Base-by-base conservation (phyloP, 2,888 invertebrate species). In the Eurytoma californica region DNA sequence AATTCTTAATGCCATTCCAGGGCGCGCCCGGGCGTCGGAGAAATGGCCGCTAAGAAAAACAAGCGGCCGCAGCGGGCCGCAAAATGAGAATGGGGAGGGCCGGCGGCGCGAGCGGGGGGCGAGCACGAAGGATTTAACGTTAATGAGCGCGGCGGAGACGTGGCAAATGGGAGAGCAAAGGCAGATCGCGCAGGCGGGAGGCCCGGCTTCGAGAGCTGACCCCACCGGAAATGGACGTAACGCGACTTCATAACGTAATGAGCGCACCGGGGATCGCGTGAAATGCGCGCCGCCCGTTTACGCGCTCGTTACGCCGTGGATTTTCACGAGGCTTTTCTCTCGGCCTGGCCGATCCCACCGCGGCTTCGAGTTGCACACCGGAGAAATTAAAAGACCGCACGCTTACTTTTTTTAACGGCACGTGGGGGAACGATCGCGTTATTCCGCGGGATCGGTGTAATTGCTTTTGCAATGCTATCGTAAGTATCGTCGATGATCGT, bases 171-270 rank as follows among this genome's bases (percentile, higher is more conserved):
- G 24, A 47, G 24, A 51, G 24, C 55, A 30, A 13, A 39, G 16
- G 65, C 65, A 18, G 16, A 18, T 39, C n/a, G 18, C 18, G 9
- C n/a, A 18, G n/a, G 39, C 60, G 49, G 7, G 18, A 18, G 20
- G 66, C 49, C 13, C 49, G 18, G 3, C 3, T 57, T 12, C 20
- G 57, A 13, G n/a, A 12, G 57, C 39, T 20, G 12, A 9, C n/a
- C 20, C 20, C 12, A 20, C 53, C 14, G 14, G 5, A 61, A 30
- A 61, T 61, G 30, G 16, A n/a, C 60, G n/a, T 4, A 2, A 5
- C 12, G 30, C n/a, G 30, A 53, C 53, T 53, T 82, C 74, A 66
- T 84, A 85, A 84, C 73, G 79, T 72, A 81, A 84, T 85, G 84
- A 83, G 81, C 80, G 77, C 74, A 20, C 77, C 73, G 76, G 68